Base-by-base conservation (phyloP, 2,888 invertebrate genomes). In the Cerastis leucographa region DNA sequence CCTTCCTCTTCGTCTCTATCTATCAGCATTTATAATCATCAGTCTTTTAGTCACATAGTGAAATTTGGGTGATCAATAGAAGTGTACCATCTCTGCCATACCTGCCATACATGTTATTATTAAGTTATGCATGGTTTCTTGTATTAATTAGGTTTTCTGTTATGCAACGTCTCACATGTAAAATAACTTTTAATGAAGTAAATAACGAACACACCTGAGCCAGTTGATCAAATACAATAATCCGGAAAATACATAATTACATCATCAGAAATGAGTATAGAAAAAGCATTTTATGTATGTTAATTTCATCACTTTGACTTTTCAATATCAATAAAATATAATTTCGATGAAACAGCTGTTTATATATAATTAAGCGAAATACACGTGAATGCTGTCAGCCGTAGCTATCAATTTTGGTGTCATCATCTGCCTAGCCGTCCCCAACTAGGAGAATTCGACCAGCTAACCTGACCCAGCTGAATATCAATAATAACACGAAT, bases 141-240 rank as follows among this genome's bases (percentile, higher is more conserved):
- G 35, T 35, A 35, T 35, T 35, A 35, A 35, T 35, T 35, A 35
- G 35, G 46, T 49, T 49, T 49, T 49, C 1, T 56, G 64, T 42
- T 64, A 42, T n/a, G 17, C 12, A 17, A 25, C 29, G 22, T 46
- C 69, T 7, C 4, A 14, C 42, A 22, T 67, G 14, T 56, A 56
- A 69, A 83, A 56, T 49, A 17, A 35, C 44, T 56, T 54, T 67
- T 42, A 46, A 9, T 4, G 29, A 59, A 70, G 22, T 51, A 66
- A 75, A 59, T 69, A 69, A 17, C 8, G 6, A 64, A 61, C 6
- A 42, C 11, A 25, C 56, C 17, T 8, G 1, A 19, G 2, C 46
- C 83, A 81, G 19, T 59, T 83, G 83, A 66, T 42, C 40, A 85
- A 85, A 85, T 29, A 76, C 61, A 25, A 2, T 22, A 42, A 61